A percentile compares a stretch with the other conserved stretches of the same genome.
phyloP scores from a whole-genome alignment of 2,888 invertebrate species.

The Microctonus brassicae region DNA sequence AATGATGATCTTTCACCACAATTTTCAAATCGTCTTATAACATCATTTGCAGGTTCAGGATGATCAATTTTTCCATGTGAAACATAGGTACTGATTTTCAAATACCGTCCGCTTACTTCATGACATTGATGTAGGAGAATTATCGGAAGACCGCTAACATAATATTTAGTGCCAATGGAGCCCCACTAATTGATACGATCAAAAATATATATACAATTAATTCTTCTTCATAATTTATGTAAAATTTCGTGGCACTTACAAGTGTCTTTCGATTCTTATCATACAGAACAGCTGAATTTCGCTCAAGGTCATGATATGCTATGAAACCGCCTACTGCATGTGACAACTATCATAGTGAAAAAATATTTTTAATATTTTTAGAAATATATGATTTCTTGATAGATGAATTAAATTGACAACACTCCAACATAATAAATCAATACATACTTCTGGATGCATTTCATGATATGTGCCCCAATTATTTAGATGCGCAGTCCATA shows the following conservation, averaged over 20 bases:
- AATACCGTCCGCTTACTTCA: background rate
- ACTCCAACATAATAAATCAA: background rate
- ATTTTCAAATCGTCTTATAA: background rate
- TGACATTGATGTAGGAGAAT: background rate
- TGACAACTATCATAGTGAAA: background rate
- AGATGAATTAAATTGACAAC: background rate
- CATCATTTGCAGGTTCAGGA: background rate
- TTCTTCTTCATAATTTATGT: too few relatives aligned
- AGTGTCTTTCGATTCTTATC: background rate
- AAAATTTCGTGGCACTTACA: background rate
- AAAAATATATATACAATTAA: too few relatives aligned
- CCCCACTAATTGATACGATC: too few relatives aligned
- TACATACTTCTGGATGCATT: background rate
- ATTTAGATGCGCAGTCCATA: background rate
- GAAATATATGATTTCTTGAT: background rate
- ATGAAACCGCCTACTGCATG: background rate
- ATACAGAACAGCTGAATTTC: background rate
- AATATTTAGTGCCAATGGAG: background rate
- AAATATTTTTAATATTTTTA: background rate
- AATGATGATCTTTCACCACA: background rate
- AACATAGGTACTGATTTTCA: background rate
- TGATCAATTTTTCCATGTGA: background rate
- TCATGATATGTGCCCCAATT: background rate
- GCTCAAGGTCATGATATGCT: background rate
- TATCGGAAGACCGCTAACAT: background rate